Conservation (phyloP, 1,140 invertebrate genomes). For the Trichoplusia ni region DNA sequence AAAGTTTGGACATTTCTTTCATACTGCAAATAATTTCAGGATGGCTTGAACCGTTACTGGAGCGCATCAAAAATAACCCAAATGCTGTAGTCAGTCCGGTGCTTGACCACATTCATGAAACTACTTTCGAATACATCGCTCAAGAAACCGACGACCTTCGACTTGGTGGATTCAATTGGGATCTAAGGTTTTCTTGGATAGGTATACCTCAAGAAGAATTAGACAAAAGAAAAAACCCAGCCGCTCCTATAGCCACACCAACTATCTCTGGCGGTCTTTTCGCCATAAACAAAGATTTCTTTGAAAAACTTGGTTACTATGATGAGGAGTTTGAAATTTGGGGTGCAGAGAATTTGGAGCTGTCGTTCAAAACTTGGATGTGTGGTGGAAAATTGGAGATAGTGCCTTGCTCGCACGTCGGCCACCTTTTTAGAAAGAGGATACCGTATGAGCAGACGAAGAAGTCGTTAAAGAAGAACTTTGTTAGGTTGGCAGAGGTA, state of each 20-base stretch:
- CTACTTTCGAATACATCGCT: slow-evolving; percentile 46
- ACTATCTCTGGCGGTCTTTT: slow-evolving; percentile 97
- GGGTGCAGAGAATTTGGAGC: slow-evolving; percentile 97
- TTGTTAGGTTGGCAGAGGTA: slow-evolving; percentile 88
- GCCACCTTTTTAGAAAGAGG: slow-evolving; percentile 95
- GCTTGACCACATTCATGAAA: slow-evolving; percentile 92
- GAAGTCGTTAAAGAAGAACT: slow-evolving; percentile 91
- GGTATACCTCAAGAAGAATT: slow-evolving; percentile 25
- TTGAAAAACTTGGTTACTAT: slow-evolving; percentile 93
- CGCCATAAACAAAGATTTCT: slow-evolving; percentile 92
- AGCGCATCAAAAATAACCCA: slow-evolving; percentile 90
- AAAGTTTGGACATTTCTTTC: no score
- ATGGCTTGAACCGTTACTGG: slow-evolving; percentile 95
- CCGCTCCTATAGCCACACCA: slow-evolving; percentile 78
- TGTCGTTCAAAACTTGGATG: slow-evolving; percentile 96
- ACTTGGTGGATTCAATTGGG: slow-evolving; percentile 45
- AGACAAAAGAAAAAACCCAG: slow-evolving; percentile 10
- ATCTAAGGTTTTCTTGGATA: slow-evolving; percentile 42
- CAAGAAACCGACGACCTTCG: slow-evolving; percentile 47
- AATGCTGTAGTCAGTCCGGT: slow-evolving; percentile 93
- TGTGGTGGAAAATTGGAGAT: slow-evolving; percentile 97
- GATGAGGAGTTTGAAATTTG: slow-evolving; percentile 89
- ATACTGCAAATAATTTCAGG: slow-evolving; percentile 78
- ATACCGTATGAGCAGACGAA: slow-evolving; percentile 91
- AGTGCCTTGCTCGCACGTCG: slow-evolving; percentile 96